Evolutionary conservation across 1,140 invertebrate species (phyloP), one percentile per base, ranked within the genome.

Genomic region (Lutraria rhynchaena): DNA sequence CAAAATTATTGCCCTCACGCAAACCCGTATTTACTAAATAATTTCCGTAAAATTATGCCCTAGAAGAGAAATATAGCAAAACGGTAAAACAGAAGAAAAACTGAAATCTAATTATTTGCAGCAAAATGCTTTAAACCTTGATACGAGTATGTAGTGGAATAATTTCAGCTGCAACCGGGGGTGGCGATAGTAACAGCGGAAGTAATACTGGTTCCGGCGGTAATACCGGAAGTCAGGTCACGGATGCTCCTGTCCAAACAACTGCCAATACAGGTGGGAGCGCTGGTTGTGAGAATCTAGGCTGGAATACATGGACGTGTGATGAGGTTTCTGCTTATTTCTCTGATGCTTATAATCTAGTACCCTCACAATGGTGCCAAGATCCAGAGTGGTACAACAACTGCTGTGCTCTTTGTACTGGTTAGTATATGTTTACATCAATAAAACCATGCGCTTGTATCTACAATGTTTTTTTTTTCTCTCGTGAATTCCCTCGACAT

Each of bases 291-390:
- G 13, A 51, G 15, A 37, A 69, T 29, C 22, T 11, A 46, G 65
- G 65, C 15, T 69, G 65, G 65, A 44, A 49, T 13, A 24, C 19
- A 1, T 69, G 44, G 41, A 69, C 35, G 27, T 69, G 65, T 51
- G 22, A 49, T n/a, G 44, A 11, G 17, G 5, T 69, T n/a, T 49
- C 41, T 4, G 49, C 49, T 22, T 69, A 69, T 31, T 69, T 69
- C 22, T 27, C 19, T 1, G 22, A 7, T 15, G 31, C 22, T 5
- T 69, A 51, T 22, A 41, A 27, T 17, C 27, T 41, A 2, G 1
- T n/a, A 3, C 24, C 65, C 1, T 22, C 49, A 3, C 24, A 69
- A 11, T 69, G 65, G 65, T 69, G 65, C 22, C 29, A 7, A 2
- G 65, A 69, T 22, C 65, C 65, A 31, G 31, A 19, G 11, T 69